Base-by-base conservation (phyloP, 2,888 invertebrate species). In the Lordiphosa andalusiaca region DNA sequence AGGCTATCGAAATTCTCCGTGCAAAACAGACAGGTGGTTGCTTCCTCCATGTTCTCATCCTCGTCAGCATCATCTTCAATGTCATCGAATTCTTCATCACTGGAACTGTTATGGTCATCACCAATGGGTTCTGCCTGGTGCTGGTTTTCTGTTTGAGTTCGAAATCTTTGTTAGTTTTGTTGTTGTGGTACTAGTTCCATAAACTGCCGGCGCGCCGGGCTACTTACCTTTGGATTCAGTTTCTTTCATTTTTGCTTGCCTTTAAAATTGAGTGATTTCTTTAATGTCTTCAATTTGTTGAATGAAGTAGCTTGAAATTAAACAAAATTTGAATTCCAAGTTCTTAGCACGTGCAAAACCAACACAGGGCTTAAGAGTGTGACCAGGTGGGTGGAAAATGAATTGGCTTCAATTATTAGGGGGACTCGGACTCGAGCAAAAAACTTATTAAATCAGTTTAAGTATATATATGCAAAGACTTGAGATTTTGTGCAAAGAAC, bases 11-110 rank as follows among this genome's bases (percentile, higher is more conserved):
- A 92, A 67, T 91, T 89, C 49, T 91, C 89, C 2, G 91, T 84
- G 87, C 96, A 96, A 90, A 96, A 96, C 59, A 96, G 90, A 90
- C 96, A 96, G 21, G 54, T 71, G 3, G 86, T 86, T 2, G 70
- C 81, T 1, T 89, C 87, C 2, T 69, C 91, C 68, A 90, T 90
- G 89, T 88, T 90, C 1, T 90, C 88, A 56, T 91, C 91, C 46
- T 66, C 64, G 10, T 73, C 90, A 19, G 90, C 90, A 10, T 75
- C 75, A 25, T 67, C 63, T 5, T 69, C 67, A 21, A 83, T 67
- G 13, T 83, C 84, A 33, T 71, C 66, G 21, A 65, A 84, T 23
- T 61, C 69, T 9, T 84, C 84, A 6, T 65, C 73, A 33, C 69
- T 74, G 41, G 71, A 69, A 19, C 74, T 73, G 16, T 19, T 13